phyloP scores from a whole-genome alignment of 2,113 vertebrate genomes.

The Lutjanus erythropterus region DNA sequence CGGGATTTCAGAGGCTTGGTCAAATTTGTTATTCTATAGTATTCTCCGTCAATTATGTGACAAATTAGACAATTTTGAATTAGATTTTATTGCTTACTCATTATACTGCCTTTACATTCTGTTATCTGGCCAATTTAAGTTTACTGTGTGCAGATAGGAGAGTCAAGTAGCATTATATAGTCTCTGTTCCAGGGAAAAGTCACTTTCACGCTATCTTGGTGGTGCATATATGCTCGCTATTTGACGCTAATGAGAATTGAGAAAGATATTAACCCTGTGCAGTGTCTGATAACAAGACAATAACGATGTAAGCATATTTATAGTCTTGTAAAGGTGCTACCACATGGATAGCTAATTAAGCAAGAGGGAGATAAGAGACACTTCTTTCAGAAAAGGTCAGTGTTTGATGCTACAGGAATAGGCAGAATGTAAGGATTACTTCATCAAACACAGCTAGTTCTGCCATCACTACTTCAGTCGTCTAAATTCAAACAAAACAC shows the following conservation, averaged over 20 bases:
- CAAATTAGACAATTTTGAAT: conserved; percentile 9
- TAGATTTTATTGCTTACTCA: neutral
- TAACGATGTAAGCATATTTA: conserved; percentile 66
- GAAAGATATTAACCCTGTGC: conserved; percentile 55
- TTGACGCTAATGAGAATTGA: conserved; percentile 66
- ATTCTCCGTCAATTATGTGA: conserved; percentile 5
- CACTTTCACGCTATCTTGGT: conserved; percentile 43
- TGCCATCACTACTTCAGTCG: neutral
- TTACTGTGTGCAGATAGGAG: neutral
- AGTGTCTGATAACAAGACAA: conserved; percentile 63
- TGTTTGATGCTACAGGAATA: conserved; percentile 20
- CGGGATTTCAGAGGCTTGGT: neutral
- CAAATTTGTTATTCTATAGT: neutral
- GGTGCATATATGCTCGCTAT: conserved; percentile 22
- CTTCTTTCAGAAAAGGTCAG: conserved; percentile 56
- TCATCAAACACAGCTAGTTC: neutral
- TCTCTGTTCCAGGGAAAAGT: conserved; percentile 9
- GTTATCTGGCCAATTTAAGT: conserved; percentile 1
- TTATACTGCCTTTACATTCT: neutral
- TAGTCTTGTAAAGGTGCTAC: conserved; percentile 58
- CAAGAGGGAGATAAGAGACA: conserved; percentile 58
- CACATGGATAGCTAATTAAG: conserved; percentile 71
- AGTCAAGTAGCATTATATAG: conserved; percentile 27
- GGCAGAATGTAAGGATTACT: neutral
- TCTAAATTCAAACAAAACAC: conserved; percentile 1